phyloP scores from a whole-genome alignment of 1,140 invertebrate species.

The Megathymus violae region DNA sequence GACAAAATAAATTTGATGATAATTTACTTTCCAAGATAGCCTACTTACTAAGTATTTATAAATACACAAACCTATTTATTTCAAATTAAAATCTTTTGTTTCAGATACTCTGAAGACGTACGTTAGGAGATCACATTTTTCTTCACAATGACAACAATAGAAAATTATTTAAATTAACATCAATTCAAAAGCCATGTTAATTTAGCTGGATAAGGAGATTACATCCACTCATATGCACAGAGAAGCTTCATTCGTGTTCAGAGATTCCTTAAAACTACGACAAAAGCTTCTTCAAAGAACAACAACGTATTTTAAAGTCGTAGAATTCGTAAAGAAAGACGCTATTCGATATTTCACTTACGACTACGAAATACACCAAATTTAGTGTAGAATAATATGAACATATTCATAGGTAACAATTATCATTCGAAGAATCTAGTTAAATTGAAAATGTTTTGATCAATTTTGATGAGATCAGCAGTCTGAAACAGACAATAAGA shows the following conservation, averaged over 20 bases:
- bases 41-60: too few relatives aligned
- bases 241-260: constrained; percentile 66
- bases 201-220: constrained; percentile 41
- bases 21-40: too few relatives aligned
- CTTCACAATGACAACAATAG: not conserved
- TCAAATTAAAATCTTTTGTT: too few relatives aligned
- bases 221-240: constrained; percentile 74
- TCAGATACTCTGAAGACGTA: constrained; percentile 4
- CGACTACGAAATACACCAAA: constrained; percentile 72
- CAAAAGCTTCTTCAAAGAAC: constrained; percentile 70
- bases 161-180: constrained; percentile 8
- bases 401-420: constrained; percentile 79
- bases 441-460: constrained; percentile 70
- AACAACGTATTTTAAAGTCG: constrained; percentile 74
- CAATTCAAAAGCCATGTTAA: constrained; percentile 44
- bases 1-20: too few relatives aligned
- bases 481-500: constrained; percentile 59
- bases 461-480: constrained; percentile 19
- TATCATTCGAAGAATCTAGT: constrained; percentile 78
- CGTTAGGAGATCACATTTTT: not conserved
- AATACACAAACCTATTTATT: too few relatives aligned
- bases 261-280: constrained; percentile 74
- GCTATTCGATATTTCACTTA: constrained; percentile 77
- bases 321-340: constrained; percentile 79
- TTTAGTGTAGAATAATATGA: constrained; percentile 71